Evolutionary conservation across 2,797 vertebrate species (phyloP), one percentile per base, ranked within the genome.

Genomic region (Acanthurus tractus): DNA sequence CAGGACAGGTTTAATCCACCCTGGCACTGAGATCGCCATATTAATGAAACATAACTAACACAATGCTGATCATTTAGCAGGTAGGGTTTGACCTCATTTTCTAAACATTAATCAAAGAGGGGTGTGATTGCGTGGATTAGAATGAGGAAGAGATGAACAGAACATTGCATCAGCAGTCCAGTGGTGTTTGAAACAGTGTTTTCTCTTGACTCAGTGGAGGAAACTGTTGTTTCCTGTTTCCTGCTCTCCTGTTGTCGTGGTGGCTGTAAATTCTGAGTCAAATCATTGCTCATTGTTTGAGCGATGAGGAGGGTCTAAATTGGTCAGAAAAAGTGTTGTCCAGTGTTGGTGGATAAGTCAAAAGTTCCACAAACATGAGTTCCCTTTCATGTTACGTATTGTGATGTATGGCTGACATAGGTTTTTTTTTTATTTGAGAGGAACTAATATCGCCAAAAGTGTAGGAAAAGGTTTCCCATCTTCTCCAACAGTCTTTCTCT

Each of bases 61-160:
- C n/a, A 18, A 50, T 22, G 2, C 15, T 17, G 4, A 25, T 3
- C 52, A 22, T 45, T 78, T 48, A 62, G 56, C 48, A 69, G 66
- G 78, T 67, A 66, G 54, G 38, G 67, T 1, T 23, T 82, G 74
- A 82, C 42, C 54, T 81, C 63, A 70, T 73, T 45, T 78, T 73
- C 70, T 66, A 40, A 40, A 40, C 8, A 81, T 40, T 78, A 79
- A 73, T 75, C 71, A 78, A 74, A 85, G 54, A 48, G 54, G 36
- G 57, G 64, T 49, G 76, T 29, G 63, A 72, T 15, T 40, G 57
- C 84, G 62, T 76, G 64, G 40, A 17, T 78, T 57, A 54, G 46
- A 72, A 65, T 38, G 34, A 50, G 34, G 44, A 71, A 6, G 48
- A 55, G 67, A 74, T 8, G 66, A 76, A 62, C 17, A 40, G 20